Conservation (phyloP, 2,888 invertebrate species). For the Venustoraphidia nigricollis region DNA sequence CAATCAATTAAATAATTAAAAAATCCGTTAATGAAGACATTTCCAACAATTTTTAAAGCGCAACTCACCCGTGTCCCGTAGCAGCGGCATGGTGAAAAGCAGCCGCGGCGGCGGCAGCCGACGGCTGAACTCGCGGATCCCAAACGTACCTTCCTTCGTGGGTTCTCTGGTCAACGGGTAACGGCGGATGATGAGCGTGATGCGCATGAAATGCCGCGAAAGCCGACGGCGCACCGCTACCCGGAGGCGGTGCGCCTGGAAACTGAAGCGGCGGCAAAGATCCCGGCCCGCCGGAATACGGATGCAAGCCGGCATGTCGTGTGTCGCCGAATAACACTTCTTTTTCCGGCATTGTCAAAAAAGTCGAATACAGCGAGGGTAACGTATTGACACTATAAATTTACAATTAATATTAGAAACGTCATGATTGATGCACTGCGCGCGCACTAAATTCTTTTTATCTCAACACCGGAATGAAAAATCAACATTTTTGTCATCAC, state of each 20-base stretch:
- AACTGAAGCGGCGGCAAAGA: constrained; percentile 23
- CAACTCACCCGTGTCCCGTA: constrained; percentile 6
- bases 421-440: no score
- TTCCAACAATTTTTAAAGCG: neutral
- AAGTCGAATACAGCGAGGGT: no score
- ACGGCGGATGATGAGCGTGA: constrained; percentile 42
- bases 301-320: constrained; percentile 25
- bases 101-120: constrained; percentile 10
- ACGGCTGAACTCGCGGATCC: constrained; percentile 27
- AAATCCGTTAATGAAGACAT: neutral
- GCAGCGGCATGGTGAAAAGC: constrained; percentile 5
- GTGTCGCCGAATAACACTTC: constrained; percentile 19
- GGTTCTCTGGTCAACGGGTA: constrained; percentile 40
- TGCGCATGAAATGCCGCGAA: constrained; percentile 30
- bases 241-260: constrained; percentile 17
- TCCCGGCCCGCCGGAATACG: constrained; percentile 18
- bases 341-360: constrained; percentile 23
- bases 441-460: no score
- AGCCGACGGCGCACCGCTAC: constrained; percentile 17
- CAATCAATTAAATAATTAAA: no score
- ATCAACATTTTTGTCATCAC: neutral
- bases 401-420: no score
- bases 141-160: constrained; percentile 28
- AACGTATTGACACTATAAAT: no score
- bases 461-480: no score